Evolutionary conservation across 2,797 vertebrate species (phyloP), one percentile per base, ranked within the genome.

Genomic region (Emydoidea blandingii): DNA sequence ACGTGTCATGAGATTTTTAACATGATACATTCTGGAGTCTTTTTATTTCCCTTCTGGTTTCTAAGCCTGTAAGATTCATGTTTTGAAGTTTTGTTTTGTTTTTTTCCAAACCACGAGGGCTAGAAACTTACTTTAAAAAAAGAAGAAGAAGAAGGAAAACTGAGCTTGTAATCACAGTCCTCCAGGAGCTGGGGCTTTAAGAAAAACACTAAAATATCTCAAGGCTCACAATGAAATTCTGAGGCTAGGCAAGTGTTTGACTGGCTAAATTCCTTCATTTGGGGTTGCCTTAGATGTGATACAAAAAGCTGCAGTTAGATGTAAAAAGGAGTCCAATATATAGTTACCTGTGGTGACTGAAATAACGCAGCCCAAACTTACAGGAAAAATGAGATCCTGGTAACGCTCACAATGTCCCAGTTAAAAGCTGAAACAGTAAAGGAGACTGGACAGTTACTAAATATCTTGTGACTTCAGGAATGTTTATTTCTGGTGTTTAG

Each of bases 121-220:
- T 93, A 88, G 90, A 89, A 37, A 95, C 81, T 19, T 88, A 14
- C 25, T 89, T 81, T 87, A 27, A 44, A 91, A 62, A n/a, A 19
- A n/a, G 19, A 68, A 65, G 12, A 59, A 65, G 5, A 29, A 12
- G 18, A 23, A 79, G 52, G 91, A 79, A 34, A 23, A 21, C 37
- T 89, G 81, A 89, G 83, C 90, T 81, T 92, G 5, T 79, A 93
- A 81, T 41, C 81, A 79, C 8, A 4, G 16, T 37, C 81, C 44
- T n/a, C 15, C 11, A 74, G 44, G 85, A 56, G 76, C 1, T 1
- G 95, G 88, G 86, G 11, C 34, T 89, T 2, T 85, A 68, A 76
- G 25, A 47, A 68, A 76, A 79, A 79, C 29, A 72, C 1, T 90
- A 83, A 88, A 83, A 57, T 93, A 57, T 89, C 91, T 92, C 62